A percentile compares a stretch with the other conserved stretches of the same genome.
Evolutionary conservation across 2,113 vertebrate species (phyloP).

Genomic region (Tragulus kanchil): DNA sequence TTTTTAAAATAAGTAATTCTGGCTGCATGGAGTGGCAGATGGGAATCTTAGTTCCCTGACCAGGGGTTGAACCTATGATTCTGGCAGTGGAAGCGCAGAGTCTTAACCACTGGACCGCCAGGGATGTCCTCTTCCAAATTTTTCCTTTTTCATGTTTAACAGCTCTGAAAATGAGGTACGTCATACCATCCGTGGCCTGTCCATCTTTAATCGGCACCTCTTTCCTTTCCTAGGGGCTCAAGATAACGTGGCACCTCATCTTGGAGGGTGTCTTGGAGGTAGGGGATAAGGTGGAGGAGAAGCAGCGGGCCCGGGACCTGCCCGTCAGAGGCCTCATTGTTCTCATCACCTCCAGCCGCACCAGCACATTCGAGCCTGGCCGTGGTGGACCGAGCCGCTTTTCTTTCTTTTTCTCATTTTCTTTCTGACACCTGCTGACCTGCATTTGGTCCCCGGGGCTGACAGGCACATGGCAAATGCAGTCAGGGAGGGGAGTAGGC

Average conservation of each 20-base stretch:
- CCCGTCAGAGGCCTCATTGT: background rate
- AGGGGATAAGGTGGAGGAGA: background rate
- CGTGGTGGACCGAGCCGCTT: background rate
- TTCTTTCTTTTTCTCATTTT: conserved; percentile 63
- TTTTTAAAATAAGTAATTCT: no score
- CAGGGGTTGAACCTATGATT: background rate
- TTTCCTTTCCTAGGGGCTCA: background rate
- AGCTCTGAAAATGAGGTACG: background rate
- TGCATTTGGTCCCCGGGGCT: conserved; percentile 60
- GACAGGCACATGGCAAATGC: conserved; percentile 64
- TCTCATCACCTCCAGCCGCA: background rate
- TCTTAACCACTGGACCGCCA: background rate
- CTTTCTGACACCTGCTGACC: conserved; percentile 74
- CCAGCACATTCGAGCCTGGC: background rate
- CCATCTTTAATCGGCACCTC: background rate
- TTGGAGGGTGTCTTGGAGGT: background rate
- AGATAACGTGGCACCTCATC: background rate
- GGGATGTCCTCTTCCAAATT: background rate
- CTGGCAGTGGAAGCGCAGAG: background rate
- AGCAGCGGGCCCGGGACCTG: background rate
- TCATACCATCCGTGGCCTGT: background rate
- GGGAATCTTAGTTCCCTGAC: background rate
- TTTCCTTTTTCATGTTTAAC: background rate
- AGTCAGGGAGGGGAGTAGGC: background rate
- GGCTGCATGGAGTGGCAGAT: background rate